phyloP scores from a whole-genome alignment of 2,888 invertebrate genomes.

The Graphium colonna region DNA sequence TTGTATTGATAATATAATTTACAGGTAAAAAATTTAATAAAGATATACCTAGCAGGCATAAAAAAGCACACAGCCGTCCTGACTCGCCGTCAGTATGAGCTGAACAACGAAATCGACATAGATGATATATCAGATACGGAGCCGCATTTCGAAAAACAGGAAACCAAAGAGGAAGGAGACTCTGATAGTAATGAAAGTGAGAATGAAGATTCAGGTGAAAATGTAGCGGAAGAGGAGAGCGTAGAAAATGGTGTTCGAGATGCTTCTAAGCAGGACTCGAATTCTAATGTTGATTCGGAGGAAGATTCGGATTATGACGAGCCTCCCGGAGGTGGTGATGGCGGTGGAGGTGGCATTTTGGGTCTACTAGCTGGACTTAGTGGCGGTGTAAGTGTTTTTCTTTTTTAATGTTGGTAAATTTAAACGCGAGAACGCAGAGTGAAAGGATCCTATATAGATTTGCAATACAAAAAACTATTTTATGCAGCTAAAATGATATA shows the following conservation, averaged over 20 bases:
- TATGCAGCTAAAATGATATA: too few relatives aligned
- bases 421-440: too few relatives aligned
- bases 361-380: constrained; percentile 68
- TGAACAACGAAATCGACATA: constrained; percentile 50
- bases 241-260: constrained; percentile 27
- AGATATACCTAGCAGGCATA: background rate
- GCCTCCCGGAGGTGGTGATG: constrained; percentile 62
- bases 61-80: background rate
- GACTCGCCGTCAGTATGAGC: constrained; percentile 41
- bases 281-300: constrained; percentile 33
- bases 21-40: background rate
- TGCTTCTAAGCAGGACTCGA: constrained; percentile 43
- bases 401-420: too few relatives aligned
- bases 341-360: constrained; percentile 68
- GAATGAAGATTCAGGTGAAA: constrained; percentile 37
- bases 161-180: constrained; percentile 31
- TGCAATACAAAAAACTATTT: too few relatives aligned
- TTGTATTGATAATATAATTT: too few relatives aligned
- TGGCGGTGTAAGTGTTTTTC: constrained; percentile 57
- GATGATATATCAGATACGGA: constrained; percentile 41
- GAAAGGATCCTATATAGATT: too few relatives aligned
- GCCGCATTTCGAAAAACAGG: constrained; percentile 48
- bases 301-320: constrained; percentile 56
- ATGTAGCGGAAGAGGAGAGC: constrained; percentile 36
- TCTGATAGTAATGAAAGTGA: constrained; percentile 31